These are phyloP conservation scores for Ptyas mucosa DNA, from an alignment of 2,113 vertebrate species.

Conservation along the genomic window DNA sequence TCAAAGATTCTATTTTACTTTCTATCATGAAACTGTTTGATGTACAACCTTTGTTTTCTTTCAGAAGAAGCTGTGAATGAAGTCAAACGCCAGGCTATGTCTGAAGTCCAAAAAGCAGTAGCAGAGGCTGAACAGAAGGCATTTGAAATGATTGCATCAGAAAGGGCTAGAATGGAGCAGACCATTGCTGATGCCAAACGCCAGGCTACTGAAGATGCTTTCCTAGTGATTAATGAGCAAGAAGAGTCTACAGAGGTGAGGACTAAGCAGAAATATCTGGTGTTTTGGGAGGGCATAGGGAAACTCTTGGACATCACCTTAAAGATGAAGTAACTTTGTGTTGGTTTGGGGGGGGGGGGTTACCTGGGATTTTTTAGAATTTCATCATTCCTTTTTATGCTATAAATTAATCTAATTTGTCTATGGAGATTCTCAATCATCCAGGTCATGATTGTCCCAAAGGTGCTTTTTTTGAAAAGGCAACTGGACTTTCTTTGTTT, in stretches of 20 bases:
- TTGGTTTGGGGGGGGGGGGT: background rate
- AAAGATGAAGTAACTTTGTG: background rate
- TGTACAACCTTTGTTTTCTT: constrained; percentile 64
- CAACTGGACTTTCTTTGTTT: background rate
- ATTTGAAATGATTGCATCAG: constrained; percentile 93
- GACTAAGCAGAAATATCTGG: no score
- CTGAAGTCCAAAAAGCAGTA: constrained; percentile 96
- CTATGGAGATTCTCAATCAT: background rate
- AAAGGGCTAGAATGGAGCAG: constrained; percentile 97
- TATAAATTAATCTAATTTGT: background rate
- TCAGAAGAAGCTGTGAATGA: constrained; percentile 98
- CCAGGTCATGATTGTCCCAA: background rate
- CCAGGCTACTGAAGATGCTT: constrained; percentile 92
- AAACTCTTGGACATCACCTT: background rate
- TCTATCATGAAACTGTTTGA: background rate
- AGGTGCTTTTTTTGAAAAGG: background rate
- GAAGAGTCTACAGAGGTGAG: constrained; percentile 97
- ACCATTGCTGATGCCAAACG: constrained; percentile 90
- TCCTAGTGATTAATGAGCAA: constrained; percentile 95
- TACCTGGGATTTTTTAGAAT: background rate
- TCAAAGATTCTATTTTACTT: background rate
- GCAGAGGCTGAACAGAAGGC: constrained; percentile 97
- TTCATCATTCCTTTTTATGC: background rate
- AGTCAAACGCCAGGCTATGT: constrained; percentile 98
- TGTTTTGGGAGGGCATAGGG: background rate